A percentile compares a stretch with the other conserved stretches of the same genome.
These are phyloP conservation scores for Miichthys miiuy DNA, from an alignment of 2,797 vertebrate genomes.

Conservation along the genomic window DNA sequence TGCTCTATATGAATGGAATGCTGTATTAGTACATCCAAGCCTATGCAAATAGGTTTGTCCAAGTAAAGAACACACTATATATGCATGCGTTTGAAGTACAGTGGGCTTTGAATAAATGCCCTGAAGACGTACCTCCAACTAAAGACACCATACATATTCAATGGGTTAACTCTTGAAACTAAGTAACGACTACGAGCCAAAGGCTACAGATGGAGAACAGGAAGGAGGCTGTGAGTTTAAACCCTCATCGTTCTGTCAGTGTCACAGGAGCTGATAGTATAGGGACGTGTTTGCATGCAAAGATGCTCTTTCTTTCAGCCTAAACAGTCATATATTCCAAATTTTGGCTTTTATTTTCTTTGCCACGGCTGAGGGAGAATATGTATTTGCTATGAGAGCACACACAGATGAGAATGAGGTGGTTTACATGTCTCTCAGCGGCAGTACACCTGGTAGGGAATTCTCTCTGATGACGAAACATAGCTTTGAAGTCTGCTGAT, in stretches of 20 bases:
- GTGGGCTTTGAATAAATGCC: conserved; percentile 48
- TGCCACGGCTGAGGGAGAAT: neutral
- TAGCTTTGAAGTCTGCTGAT: conserved; percentile 57
- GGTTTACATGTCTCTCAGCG: conserved; percentile 14
- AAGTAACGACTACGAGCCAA: conserved; percentile 2
- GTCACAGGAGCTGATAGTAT: conserved; percentile 4
- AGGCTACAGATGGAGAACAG: conserved; percentile 39
- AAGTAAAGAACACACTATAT: conserved; percentile 26
- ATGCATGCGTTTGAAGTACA: conserved; percentile 51
- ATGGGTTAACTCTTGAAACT: conserved; percentile 30
- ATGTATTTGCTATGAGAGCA: neutral
- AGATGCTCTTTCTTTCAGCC: conserved; percentile 3
- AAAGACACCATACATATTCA: conserved; percentile 53
- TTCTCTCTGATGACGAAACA: conserved; percentile 63
- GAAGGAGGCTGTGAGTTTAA: conserved; percentile 14
- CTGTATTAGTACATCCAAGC: conserved; percentile 11
- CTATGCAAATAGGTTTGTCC: conserved; percentile 51
- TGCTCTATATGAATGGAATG: neutral
- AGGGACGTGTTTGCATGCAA: conserved; percentile 1
- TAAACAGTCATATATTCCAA: neutral
- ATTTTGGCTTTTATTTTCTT: neutral
- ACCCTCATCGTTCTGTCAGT: conserved; percentile 14
- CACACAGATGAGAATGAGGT: neutral
- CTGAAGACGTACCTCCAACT: conserved; percentile 34
- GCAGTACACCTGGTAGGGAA: conserved; percentile 47